Conservation (phyloP, 2,888 invertebrate genomes). For the Eupeodes luniger region DNA sequence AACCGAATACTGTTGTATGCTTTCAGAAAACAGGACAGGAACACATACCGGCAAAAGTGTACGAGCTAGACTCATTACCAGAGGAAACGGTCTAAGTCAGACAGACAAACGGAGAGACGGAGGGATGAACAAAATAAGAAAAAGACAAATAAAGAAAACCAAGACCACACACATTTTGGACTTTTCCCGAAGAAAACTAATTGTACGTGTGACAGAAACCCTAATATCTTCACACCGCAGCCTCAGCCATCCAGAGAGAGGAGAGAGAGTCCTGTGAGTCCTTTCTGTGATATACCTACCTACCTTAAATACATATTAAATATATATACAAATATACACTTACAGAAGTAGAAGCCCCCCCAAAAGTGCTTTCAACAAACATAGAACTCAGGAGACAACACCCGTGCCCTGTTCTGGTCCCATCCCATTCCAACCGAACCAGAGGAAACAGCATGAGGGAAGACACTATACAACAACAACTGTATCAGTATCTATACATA, state of each 20-base stretch:
- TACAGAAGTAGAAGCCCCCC: constrained; percentile 11
- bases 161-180: constrained; percentile 46
- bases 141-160: neutral
- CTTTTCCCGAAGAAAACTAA: constrained; percentile 70
- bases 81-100: constrained; percentile 52
- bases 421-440: too few relatives aligned
- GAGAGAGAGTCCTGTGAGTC: neutral
- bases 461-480: too few relatives aligned
- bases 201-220: constrained; percentile 73
- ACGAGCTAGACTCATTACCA: constrained; percentile 21
- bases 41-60: neutral
- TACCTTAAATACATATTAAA: too few relatives aligned
- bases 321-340: constrained; percentile 43
- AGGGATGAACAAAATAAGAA: too few relatives aligned
- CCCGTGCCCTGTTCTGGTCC: too few relatives aligned
- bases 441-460: neutral
- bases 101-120: neutral
- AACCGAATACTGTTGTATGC: constrained; percentile 46
- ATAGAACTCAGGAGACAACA: neutral
- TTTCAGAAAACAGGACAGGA: constrained; percentile 5
- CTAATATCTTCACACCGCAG: constrained; percentile 53
- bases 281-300: constrained; percentile 13
- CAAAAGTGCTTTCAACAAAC: constrained; percentile 26
- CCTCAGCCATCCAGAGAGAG: neutral
- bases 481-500: neutral